Conservation (phyloP, 2,797 vertebrate species). For the Chrosomus eos region DNA sequence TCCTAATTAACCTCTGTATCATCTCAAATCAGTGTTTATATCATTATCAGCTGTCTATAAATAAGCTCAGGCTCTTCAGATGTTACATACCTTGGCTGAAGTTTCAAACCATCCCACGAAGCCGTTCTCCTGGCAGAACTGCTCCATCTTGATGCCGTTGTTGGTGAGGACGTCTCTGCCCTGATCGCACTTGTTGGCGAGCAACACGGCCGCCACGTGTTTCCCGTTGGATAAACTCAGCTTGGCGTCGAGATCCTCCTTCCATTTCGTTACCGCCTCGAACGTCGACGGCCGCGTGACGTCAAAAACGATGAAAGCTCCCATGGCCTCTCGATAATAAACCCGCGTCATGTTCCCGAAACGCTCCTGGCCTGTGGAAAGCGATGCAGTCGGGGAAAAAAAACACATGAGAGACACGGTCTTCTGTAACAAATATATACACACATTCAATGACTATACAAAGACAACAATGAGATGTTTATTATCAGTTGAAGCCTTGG, state of each 20-base stretch:
- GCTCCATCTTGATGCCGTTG: conserved; percentile 92
- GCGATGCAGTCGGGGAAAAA: background rate
- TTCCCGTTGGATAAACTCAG: conserved; percentile 89
- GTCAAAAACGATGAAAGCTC: conserved; percentile 95
- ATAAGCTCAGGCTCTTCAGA: background rate
- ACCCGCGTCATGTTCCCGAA: conserved; percentile 99
- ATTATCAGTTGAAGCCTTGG: conserved; percentile 8
- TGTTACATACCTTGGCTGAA: conserved; percentile 89
- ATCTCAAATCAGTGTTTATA: background rate
- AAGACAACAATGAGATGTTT: conserved; percentile 30
- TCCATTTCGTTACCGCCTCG: conserved; percentile 96
- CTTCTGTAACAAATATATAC: background rate
- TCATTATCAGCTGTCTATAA: background rate
- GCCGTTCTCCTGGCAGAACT: conserved; percentile 96
- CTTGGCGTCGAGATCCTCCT: conserved; percentile 96
- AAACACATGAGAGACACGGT: background rate
- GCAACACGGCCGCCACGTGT: conserved; percentile 88
- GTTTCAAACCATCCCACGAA: conserved; percentile 96
- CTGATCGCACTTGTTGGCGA: conserved; percentile 97
- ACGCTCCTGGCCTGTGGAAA: conserved; percentile 88
- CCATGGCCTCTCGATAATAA: conserved; percentile 96
- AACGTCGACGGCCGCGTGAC: conserved; percentile 92
- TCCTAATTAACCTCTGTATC: background rate
- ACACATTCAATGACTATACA: conserved; percentile 5
- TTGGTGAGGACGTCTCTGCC: conserved; percentile 85